Evolutionary conservation across 2,113 vertebrate species (phyloP), one percentile per base, ranked within the genome.

Genomic region (Ochotona curzoniae): DNA sequence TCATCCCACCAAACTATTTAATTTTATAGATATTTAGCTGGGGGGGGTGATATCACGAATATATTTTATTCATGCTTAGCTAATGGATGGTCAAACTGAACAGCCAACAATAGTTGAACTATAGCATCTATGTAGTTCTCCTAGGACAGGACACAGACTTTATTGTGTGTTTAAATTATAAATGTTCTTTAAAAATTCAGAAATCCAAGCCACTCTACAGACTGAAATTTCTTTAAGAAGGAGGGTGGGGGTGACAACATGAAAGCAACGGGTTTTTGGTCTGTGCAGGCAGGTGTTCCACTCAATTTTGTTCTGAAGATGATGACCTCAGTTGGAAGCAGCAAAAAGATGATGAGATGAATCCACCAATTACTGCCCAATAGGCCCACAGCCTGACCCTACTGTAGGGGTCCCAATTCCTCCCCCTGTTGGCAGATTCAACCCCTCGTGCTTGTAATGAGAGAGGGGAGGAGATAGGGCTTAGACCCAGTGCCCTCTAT

Each of bases 181-280:
- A 83, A 8, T 10, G 76, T 15, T 80, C 14, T 21, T 32, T 78
- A 86, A 38, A 63, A 76, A 47, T 28, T 23, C 10, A 94, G 78
- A 67, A 0, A 21, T 87, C 2, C 18, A 18, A 35, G n/a, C 38
- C n/a, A 63, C 14, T 84, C 23, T 44, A 30, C 8, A 44, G 32
- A 78, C 66, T 88, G 83, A 82, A 60, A 67, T 49, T 88, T 93
- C 61, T 38, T n/a, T 28, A 79, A 10, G 38, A 92, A 82, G 73
- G 81, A 70, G 26, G 18, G 8, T 44, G 23, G 47, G 64, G 92
- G 69, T 18, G n/a, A 17, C 38, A 80, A 30, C 30, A 28, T 2
- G 38, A 47, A 44, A 87, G 30, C 9, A 74, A 7, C 25, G 5
- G 47, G 7, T 86, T 15, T 84, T 28, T 23, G 47, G n/a, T 32